Percentiles rank a stretch among this genome's conserved stretches.
These are phyloP conservation scores for Saturnia pavonia DNA, from an alignment of 2,888 invertebrate species.

Conservation along the genomic window DNA sequence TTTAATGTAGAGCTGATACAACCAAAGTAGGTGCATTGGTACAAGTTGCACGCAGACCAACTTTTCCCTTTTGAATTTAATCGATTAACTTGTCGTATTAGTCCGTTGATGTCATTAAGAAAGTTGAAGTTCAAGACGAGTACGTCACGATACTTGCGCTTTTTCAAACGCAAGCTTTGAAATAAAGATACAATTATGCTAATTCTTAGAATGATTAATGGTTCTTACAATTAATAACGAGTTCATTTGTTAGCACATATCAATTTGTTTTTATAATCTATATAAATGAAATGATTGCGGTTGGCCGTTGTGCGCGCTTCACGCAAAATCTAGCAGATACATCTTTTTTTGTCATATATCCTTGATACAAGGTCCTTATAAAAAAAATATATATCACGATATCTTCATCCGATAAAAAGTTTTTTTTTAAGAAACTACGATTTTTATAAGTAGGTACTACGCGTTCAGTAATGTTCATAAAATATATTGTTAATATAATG, in stretches of 20 bases:
- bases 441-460: no score
- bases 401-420: no score
- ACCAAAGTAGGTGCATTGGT: conserved; percentile 8
- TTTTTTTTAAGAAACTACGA: no score
- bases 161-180: conserved; percentile 27
- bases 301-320: no score
- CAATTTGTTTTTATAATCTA: not conserved
- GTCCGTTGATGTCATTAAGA: conserved; percentile 46
- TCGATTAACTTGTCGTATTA: conserved; percentile 52
- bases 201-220: not conserved
- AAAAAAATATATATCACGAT: no score
- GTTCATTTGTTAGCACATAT: not conserved
- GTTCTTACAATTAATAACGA: not conserved
- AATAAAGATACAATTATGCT: not conserved
- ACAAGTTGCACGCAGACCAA: conserved; percentile 40
- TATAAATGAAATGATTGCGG: not conserved
- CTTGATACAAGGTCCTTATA: no score
- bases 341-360: no score
- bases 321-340: no score
- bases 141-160: conserved; percentile 42
- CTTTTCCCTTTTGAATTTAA: conserved; percentile 60
- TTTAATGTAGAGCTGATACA: not conserved
- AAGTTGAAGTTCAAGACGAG: conserved; percentile 60
- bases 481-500: no score
- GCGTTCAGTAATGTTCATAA: no score